phyloP scores from a whole-genome alignment of 2,113 vertebrate species.

The Forbesichthys papilliferus region DNA sequence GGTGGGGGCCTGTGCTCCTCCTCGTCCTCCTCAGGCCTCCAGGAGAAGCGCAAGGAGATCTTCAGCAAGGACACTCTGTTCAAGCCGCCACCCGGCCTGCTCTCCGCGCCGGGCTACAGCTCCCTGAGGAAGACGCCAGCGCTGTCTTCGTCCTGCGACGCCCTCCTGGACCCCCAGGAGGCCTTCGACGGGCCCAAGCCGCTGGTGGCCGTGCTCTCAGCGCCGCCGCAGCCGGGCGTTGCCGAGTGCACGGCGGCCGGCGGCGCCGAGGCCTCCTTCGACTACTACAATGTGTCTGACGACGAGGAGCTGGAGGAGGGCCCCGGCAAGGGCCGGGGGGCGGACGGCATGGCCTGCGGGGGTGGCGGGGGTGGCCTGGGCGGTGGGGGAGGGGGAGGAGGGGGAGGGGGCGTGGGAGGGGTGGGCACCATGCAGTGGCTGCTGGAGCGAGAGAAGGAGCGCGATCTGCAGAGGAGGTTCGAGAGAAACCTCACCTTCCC shows the following conservation, averaged over 20 bases:
- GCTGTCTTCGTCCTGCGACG: conserved; percentile 81
- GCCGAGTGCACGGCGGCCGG: conserved; percentile 77
- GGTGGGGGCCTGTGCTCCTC: conserved; percentile 51
- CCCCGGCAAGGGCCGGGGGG: conserved; percentile 79
- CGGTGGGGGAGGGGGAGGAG: conserved; percentile 85
- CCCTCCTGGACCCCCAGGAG: conserved; percentile 82
- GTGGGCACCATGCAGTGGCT: conserved; percentile 96
- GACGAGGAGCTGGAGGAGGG: conserved; percentile 93
- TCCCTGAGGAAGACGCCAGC: conserved; percentile 86
- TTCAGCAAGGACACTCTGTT: conserved; percentile 96
- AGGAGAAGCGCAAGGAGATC: conserved; percentile 93
- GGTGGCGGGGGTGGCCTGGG: conserved; percentile 78
- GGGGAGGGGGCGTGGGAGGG: conserved; percentile 85
- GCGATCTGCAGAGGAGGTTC: conserved; percentile 95
- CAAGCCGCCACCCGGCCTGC: conserved; percentile 85
- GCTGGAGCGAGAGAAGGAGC: conserved; percentile 91
- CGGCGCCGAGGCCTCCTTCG: conserved; percentile 88
- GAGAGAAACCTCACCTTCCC: conserved; percentile 96
- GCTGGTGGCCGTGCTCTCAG: conserved; percentile 70
- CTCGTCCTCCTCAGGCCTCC: conserved; percentile 75
- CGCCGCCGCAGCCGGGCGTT: conserved; percentile 73
- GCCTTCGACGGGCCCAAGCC: conserved; percentile 86
- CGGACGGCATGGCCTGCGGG: conserved; percentile 65
- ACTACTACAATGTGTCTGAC: conserved; percentile 97
- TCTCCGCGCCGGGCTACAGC: conserved; percentile 82